Conservation (phyloP, 2,888 invertebrate species). For the Heliothis peltigera region DNA sequence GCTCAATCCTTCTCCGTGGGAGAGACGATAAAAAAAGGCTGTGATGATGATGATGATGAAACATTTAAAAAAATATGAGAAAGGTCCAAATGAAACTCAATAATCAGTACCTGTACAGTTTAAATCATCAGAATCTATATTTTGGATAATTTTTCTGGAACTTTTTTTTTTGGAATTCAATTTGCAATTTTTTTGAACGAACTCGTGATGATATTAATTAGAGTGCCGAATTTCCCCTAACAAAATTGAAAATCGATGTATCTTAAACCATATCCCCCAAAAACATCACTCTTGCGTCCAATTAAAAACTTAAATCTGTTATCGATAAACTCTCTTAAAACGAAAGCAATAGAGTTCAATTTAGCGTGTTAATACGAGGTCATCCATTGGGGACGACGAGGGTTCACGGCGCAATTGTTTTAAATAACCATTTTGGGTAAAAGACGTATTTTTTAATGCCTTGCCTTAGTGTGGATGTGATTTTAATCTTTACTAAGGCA, state of each 20-base stretch:
- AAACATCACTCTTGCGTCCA: slow-evolving; percentile 40
- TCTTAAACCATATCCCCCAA: slow-evolving; percentile 31
- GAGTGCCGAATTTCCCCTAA: background rate
- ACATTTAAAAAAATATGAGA: too few relatives aligned
- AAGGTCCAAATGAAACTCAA: too few relatives aligned
- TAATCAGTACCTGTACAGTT: too few relatives aligned
- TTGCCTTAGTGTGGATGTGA: slow-evolving; percentile 41
- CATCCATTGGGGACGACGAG: slow-evolving; percentile 55
- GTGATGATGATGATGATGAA: too few relatives aligned
- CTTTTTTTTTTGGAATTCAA: too few relatives aligned
- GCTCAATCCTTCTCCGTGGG: too few relatives aligned
- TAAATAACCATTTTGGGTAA: slow-evolving; percentile 61
- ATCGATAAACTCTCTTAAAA: slow-evolving; percentile 33
- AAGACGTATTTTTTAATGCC: slow-evolving; percentile 58
- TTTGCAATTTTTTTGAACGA: too few relatives aligned
- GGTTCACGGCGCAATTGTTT: slow-evolving; percentile 66
- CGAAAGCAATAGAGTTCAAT: slow-evolving; percentile 22
- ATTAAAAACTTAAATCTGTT: slow-evolving; percentile 50
- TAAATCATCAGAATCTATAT: too few relatives aligned
- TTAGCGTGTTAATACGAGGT: slow-evolving; percentile 26
- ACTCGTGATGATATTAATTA: background rate
- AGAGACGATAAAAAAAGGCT: too few relatives aligned
- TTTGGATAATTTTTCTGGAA: too few relatives aligned
- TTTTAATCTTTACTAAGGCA: too few relatives aligned
- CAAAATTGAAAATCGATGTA: slow-evolving; percentile 17